Base-by-base conservation (phyloP, 2,888 invertebrate species). In the Aromia moschata region DNA sequence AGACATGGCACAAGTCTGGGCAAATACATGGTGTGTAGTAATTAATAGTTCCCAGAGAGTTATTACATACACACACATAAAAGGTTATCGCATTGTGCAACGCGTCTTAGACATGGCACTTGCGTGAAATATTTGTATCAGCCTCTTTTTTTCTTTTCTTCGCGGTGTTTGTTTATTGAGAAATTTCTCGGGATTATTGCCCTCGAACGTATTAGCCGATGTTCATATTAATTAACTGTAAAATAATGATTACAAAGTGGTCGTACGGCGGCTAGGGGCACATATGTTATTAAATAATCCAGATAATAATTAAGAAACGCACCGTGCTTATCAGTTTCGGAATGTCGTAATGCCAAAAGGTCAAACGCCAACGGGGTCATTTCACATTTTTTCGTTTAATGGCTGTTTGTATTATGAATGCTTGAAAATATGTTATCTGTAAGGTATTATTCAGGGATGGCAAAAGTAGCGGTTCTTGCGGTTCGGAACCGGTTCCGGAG, bases 81-180 rank as follows among this genome's bases (percentile, higher is more conserved):
- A 55, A 55, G 55, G 55, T 55, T 55, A 55, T 55, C 55, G 30
- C 37, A 20, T 55, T 55, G 55, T 45, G 55, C 33, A 55, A 55
- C 20, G 25, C 43, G 44, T 44, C 30, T 17, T 40, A 55, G 55
- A 55, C 44, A 44, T 54, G 54, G 37, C 46, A 46, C 45, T 45
- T 30, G 38, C 37, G 37, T 55, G 45, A 55, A 55, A 38, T 55
- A 55, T 37, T 55, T 40, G 30, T 55, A 55, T 55, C 55, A 54
- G 31, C 45, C 25, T 20, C 18, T 30, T 45, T 37, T 49, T 30
- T 38, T 45, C 54, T 43, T 44, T 54, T 41, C 15, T 38, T 25
- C 7, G 20, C 17, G 16, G 18, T 51, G 53, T 54, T 54, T 43
- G 33, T 54, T 54, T 43, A 36, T 54, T 54, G 53, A 17, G 53